Percentiles rank a stretch among this genome's conserved stretches.
phyloP scores from a whole-genome alignment of 2,797 vertebrate species.

The Acrossocheilus fasciatus region DNA sequence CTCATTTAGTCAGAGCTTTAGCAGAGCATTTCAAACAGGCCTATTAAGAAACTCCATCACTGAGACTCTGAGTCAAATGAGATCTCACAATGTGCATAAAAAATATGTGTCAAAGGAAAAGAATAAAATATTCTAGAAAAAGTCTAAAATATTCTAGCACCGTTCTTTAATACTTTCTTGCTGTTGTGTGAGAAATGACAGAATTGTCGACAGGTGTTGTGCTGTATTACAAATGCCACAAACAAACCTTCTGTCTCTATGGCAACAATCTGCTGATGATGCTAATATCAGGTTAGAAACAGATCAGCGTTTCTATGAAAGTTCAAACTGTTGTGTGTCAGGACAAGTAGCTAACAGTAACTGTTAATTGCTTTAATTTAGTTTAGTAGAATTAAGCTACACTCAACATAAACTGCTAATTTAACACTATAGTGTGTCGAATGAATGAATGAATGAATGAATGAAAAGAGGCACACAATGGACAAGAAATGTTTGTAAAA shows the following conservation, averaged over 20 bases:
- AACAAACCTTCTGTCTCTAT: not conserved
- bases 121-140: not conserved
- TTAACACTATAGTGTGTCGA: too few species aligned
- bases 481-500: too few species aligned
- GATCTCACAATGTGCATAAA: not conserved
- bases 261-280: not conserved
- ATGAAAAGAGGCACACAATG: too few species aligned
- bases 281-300: not conserved
- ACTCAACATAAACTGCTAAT: not conserved
- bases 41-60: conserved; percentile 37
- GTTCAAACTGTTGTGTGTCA: not conserved
- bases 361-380: not conserved
- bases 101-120: not conserved
- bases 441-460: too few species aligned
- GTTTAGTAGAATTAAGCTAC: too few species aligned
- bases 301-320: not conserved
- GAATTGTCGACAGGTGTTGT: not conserved
- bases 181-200: not conserved
- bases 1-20: conserved; percentile 48
- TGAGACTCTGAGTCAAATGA: conserved; percentile 22
- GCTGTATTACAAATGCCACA: not conserved
- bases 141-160: not conserved
- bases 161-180: not conserved
- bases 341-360: not conserved
- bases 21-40: conserved; percentile 25